Evolutionary conservation across 2,113 vertebrate genomes (phyloP).

Genomic region (Otis tarda): DNA sequence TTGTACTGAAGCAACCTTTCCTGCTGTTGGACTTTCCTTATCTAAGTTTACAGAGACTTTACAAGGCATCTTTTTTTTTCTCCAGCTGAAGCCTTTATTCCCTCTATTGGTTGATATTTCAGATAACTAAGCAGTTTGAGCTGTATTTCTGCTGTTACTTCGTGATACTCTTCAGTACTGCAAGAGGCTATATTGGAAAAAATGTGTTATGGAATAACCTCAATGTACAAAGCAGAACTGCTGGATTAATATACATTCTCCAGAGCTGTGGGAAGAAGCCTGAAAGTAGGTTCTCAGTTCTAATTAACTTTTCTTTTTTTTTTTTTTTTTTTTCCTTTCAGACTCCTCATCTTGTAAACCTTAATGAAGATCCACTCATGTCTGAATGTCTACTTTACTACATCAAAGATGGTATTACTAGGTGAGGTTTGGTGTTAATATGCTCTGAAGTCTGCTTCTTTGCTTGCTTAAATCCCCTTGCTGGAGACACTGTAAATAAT

Average conservation of each 20-base stretch:
- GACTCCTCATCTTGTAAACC: slow-evolving; percentile 98
- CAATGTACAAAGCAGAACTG: rapidly evolving
- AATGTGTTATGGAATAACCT: neutral
- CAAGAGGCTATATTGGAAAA: neutral
- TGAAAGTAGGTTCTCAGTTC: neutral
- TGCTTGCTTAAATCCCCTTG: neutral
- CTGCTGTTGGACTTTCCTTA: neutral
- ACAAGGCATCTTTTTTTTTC: neutral
- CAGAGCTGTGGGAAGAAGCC: neutral
- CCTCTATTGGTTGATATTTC: neutral
- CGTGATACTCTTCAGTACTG: neutral
- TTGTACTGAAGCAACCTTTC: neutral
- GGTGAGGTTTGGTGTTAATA: slow-evolving; percentile 73
- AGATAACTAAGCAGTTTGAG: neutral
- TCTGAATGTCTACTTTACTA: slow-evolving; percentile 99
- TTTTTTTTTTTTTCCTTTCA: slow-evolving; percentile 67
- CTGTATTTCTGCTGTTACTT: neutral
- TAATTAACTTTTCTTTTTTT: neutral
- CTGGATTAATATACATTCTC: neutral
- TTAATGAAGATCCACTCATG: slow-evolving; percentile 99
- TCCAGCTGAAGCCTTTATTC: neutral
- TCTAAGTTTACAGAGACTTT: neutral
- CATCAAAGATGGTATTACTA: slow-evolving; percentile 98
- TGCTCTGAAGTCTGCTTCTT: neutral
- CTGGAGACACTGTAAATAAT: neutral